Percentiles rank a stretch among this genome's conserved stretches.
phyloP scores from a whole-genome alignment of 2,888 invertebrate species.

The Digitonthophagus gazella region DNA sequence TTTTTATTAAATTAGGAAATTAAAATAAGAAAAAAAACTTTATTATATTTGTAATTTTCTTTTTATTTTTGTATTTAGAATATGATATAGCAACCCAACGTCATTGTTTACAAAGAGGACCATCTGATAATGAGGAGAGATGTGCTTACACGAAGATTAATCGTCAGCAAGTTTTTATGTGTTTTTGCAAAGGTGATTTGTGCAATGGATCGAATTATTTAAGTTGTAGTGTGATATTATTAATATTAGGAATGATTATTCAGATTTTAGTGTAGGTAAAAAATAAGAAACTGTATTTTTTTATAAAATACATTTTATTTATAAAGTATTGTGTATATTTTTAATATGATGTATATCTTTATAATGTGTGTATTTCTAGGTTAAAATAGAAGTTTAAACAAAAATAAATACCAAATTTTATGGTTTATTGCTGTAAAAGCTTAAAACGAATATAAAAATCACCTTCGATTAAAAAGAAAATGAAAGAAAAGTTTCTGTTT shows the following conservation, averaged over 20 bases:
- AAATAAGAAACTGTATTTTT: slow-evolving; percentile 1
- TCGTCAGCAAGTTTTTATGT: slow-evolving; percentile 82
- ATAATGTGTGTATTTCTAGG: too few relatives aligned
- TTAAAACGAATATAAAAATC: too few relatives aligned
- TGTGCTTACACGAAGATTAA: slow-evolving; percentile 85
- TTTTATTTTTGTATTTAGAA: slow-evolving; percentile 56
- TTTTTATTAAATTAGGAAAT: slow-evolving; percentile 6
- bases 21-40: too few relatives aligned
- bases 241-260: slow-evolving; percentile 8
- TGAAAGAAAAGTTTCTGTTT: too few relatives aligned
- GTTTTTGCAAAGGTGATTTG: slow-evolving; percentile 86
- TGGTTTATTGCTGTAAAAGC: too few relatives aligned
- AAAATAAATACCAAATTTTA: too few relatives aligned
- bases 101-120: slow-evolving; percentile 82
- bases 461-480: too few relatives aligned
- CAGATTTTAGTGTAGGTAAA: slow-evolving; percentile 1
- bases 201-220: slow-evolving; percentile 61
- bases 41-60: too few relatives aligned
- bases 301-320: not conserved
- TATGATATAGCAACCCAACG: slow-evolving; percentile 85
- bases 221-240: slow-evolving; percentile 22
- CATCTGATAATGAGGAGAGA: slow-evolving; percentile 84
- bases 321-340: too few relatives aligned
- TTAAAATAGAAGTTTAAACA: too few relatives aligned
- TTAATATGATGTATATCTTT: too few relatives aligned